These are phyloP conservation scores for Bradypodion pumilum DNA, from an alignment of 2,797 vertebrate genomes.

Conservation along the genomic window DNA sequence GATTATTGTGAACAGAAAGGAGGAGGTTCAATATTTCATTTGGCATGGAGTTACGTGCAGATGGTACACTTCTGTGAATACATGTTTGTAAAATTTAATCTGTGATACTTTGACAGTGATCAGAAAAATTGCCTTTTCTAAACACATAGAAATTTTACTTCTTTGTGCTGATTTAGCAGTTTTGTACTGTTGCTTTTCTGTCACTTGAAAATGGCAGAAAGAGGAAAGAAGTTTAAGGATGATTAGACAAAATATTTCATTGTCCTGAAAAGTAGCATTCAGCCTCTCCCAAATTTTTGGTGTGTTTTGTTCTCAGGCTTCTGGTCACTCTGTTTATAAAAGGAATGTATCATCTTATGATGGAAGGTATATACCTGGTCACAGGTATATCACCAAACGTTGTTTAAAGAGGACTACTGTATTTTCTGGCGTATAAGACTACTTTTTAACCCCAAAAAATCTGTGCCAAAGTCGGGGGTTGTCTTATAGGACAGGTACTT, in stretches of 20 bases:
- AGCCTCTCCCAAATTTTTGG: conserved; percentile 45
- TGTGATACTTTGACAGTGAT: neutral
- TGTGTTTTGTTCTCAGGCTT: conserved; percentile 26
- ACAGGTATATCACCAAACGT: conserved; percentile 37
- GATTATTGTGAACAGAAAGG: neutral
- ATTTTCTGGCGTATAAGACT: too few species aligned
- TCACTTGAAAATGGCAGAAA: neutral
- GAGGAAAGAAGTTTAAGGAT: conserved; percentile 36
- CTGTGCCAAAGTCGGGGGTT: too few species aligned
- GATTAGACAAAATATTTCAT: conserved; percentile 28
- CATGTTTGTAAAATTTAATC: neutral
- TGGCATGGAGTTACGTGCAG: neutral
- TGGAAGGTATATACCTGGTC: conserved; percentile 42
- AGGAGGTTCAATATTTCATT: neutral
- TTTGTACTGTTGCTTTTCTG: neutral
- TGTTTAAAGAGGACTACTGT: conserved; percentile 58
- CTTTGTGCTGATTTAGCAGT: neutral
- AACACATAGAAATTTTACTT: neutral
- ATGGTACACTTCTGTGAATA: neutral
- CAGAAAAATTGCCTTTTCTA: neutral
- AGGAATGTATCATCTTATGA: conserved; percentile 51
- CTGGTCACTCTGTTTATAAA: conserved; percentile 18
- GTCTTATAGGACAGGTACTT: too few species aligned
- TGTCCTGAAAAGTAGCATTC: conserved; percentile 15
- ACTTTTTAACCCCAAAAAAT: too few species aligned